Evolutionary conservation across 2,113 vertebrate genomes (phyloP).

Genomic region (Pavo muticus): DNA sequence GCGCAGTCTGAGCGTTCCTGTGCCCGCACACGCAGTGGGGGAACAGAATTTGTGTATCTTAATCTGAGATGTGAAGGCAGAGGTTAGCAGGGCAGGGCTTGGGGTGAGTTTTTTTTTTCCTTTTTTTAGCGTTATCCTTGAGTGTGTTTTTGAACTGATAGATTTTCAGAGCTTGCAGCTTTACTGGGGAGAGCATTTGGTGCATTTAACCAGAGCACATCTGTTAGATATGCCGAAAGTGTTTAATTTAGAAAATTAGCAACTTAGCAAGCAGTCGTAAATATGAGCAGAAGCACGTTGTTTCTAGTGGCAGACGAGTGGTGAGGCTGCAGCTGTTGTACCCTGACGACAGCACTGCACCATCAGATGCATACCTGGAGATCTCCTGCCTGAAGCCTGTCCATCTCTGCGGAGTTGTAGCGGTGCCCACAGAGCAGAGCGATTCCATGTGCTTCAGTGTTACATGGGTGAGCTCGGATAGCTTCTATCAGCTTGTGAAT

Average conservation of each 20-base stretch:
- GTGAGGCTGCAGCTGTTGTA: background rate
- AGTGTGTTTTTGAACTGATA: background rate
- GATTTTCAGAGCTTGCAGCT: background rate
- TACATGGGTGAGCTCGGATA: background rate
- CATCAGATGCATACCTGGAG: accelerated
- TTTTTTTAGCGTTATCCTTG: background rate
- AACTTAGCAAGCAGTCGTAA: background rate
- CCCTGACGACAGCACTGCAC: background rate
- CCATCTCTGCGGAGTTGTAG: background rate
- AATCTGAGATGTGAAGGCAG: background rate
- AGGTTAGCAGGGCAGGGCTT: background rate
- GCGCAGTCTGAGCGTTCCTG: background rate
- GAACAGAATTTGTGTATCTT: background rate
- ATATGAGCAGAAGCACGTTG: background rate
- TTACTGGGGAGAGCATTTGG: background rate
- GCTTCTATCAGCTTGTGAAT: background rate
- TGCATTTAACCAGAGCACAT: background rate
- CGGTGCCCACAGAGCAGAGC: background rate
- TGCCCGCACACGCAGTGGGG: background rate
- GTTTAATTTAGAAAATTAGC: background rate
- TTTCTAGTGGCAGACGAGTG: background rate
- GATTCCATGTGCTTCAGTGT: accelerated
- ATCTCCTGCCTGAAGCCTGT: background rate
- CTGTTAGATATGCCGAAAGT: background rate
- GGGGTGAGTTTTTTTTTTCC: background rate